Base-by-base conservation (phyloP, 2,888 invertebrate genomes). In the Cancer borealis region DNA sequence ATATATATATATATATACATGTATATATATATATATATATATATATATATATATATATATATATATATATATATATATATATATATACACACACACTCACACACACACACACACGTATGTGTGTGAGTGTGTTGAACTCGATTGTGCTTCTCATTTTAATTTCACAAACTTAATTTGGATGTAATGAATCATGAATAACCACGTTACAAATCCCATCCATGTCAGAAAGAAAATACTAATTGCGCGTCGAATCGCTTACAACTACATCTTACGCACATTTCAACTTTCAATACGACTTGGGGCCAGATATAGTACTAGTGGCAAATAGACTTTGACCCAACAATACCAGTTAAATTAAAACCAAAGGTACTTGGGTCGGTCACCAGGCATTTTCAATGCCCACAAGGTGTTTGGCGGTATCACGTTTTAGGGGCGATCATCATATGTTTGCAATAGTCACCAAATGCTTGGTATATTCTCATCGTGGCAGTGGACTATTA, bases 21-120 rank as follows among this genome's bases (percentile, higher is more conserved):
- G 26, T 21, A 87, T 87, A 87, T 87, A 87, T 87, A 87, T 87
- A 87, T 30, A 87, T 87, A 87, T 87, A 92, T 66, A 45, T 49
- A 92, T 87, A 87, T 26, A 87, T 84, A 84, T 84, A 39, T 84
- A 84, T 84, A 84, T 84, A 84, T 84, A 84, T 84, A 84, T 84
- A 84, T 84, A 84, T 84, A 84, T 84, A 84, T 89, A 46, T 47
- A 89, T 45, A 45, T 47, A 47, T 89, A 46, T 89, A 21, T 47
- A 46, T 87, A 10, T 54, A 10, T 54, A 54, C 14, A 54, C n/a
- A n/a, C n/a, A 54, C 54, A 54, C 14, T 49, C 14, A 54, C 8
- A n/a, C n/a, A n/a, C n/a, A n/a, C n/a, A n/a, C n/a, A n/a, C n/a
- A 49, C 49, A 49, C 10, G 54, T 54, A 3, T 14, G 54, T 54